Evolutionary conservation across 2,113 vertebrate genomes (phyloP).

Genomic region (Hydrolagus affinis): DNA sequence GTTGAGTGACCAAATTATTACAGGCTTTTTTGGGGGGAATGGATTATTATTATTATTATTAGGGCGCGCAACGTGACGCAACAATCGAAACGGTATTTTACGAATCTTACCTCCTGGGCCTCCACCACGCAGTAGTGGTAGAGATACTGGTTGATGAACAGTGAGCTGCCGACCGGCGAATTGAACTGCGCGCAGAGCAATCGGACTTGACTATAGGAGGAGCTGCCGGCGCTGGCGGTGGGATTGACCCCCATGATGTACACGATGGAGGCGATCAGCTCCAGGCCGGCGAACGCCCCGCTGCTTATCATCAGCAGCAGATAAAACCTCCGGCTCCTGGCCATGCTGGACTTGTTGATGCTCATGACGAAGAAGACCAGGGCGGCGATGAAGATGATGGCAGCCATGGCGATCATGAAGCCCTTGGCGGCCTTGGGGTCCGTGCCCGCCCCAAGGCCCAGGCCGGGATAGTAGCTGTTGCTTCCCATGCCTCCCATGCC

Average conservation of each 20-base stretch:
- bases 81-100: too few relatives aligned
- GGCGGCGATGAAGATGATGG: constrained; percentile 63
- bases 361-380: constrained; percentile 63
- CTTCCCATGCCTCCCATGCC: constrained; percentile 36
- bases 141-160: constrained; percentile 62
- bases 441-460: constrained; percentile 52
- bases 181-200: constrained; percentile 63
- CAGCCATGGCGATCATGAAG: constrained; percentile 71
- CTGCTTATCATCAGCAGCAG: constrained; percentile 58
- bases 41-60: too few relatives aligned
- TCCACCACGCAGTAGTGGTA: constrained; percentile 82
- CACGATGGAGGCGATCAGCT: constrained; percentile 73
- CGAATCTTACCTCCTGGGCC: constrained; percentile 63
- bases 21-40: too few relatives aligned
- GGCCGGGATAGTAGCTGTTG: constrained; percentile 41
- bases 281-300: constrained; percentile 61
- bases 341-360: constrained; percentile 54
- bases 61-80: too few relatives aligned
- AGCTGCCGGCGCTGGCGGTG: constrained; percentile 65
- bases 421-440: constrained; percentile 68
- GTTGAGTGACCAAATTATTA: too few relatives aligned
- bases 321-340: constrained; percentile 64
- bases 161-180: constrained; percentile 42
- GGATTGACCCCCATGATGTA: constrained; percentile 78
- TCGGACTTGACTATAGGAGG: constrained; percentile 67